Evolutionary conservation across 1,140 invertebrate species (phyloP), one percentile per base, ranked within the genome.

Genomic region (Caligus rogercresseyi): DNA sequence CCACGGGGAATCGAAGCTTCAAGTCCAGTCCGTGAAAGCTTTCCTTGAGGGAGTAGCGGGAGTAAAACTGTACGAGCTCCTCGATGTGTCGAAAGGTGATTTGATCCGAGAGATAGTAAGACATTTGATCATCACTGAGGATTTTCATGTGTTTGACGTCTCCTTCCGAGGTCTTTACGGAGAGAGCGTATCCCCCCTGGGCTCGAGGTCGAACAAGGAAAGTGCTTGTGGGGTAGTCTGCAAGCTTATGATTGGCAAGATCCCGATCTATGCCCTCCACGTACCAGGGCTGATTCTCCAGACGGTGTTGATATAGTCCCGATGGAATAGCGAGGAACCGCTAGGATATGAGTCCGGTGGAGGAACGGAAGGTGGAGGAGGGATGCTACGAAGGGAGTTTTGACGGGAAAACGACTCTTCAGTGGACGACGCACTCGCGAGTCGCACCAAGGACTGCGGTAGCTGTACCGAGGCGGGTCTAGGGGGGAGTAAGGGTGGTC

Each of bases 211-310:
- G 68, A 19, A 79, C 72, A 13, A 79, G 67, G 68, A 74, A 79
- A n/a, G 76, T 74, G 18, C 77, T 75, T 65, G 72, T 70, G 18
- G 71, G 70, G 52, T 72, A 65, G 20, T 67, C 63, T 56, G 72
- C 70, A 16, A 79, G 67, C 52, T 69, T 69, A 15, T 65, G 66
- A 26, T 71, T 69, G 3, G 78, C 77, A 25, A 65, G 67, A 16
- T 73, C 72, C 24, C 78, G 69, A 61, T 70, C 69, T 73, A 76
- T 72, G 31, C 67, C 67, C 24, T 73, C 74, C n/a, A 73, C 72
- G 70, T 65, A 70, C 74, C 74, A 75, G 19, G 68, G 67, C 67
- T 74, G 69, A 25, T 73, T 69, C 54, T 74, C 69, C 11, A 73
- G 43, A 56, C 69, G 67, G 70, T 57, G 64, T 71, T 71, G n/a